These are phyloP conservation scores for Bergia sp. DNA, from an alignment of 92 coral and sea anemone species.

Conservation along the genomic window DNA sequence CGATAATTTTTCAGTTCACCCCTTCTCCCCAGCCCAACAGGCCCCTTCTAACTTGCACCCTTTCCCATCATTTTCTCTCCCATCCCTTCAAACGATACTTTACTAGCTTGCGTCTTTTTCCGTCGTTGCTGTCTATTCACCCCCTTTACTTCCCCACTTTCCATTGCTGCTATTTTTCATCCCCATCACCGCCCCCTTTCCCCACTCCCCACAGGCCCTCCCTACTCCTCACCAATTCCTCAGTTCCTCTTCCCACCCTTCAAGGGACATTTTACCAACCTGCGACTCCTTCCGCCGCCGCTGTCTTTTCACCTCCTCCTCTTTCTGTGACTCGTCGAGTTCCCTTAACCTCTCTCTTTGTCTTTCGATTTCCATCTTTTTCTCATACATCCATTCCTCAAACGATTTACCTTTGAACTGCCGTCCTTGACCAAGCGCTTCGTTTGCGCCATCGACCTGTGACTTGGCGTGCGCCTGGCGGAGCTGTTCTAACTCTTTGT, in stretches of 20 bases:
- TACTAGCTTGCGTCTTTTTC: background rate
- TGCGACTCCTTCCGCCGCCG: slow-evolving; percentile 78
- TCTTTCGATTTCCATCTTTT: slow-evolving; percentile 67
- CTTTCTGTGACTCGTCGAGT: slow-evolving; percentile 63
- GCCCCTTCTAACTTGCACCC: background rate
- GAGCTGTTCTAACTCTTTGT: slow-evolving; percentile 78
- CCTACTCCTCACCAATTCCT: background rate
- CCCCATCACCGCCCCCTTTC: too few species aligned
- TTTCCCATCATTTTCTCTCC: background rate
- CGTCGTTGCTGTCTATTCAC: background rate
- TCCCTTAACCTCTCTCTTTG: slow-evolving; percentile 74
- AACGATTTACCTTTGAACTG: slow-evolving; percentile 83
- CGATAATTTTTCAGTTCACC: too few species aligned
- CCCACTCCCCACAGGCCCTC: too few species aligned
- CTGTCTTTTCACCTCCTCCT: slow-evolving; percentile 61
- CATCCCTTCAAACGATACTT: background rate
- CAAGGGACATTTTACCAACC: slow-evolving; percentile 8
- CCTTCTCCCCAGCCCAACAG: too few species aligned
- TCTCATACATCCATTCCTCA: slow-evolving; percentile 95
- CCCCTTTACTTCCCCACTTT: too few species aligned
- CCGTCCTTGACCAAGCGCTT: slow-evolving; percentile 58
- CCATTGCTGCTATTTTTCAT: too few species aligned
- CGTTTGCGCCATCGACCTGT: slow-evolving; percentile 69
- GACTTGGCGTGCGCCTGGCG: slow-evolving; percentile 70
- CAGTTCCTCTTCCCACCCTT: background rate